These are phyloP conservation scores for Chelonoidis abingdonii DNA, from an alignment of 2,113 vertebrate species.

Conservation along the genomic window DNA sequence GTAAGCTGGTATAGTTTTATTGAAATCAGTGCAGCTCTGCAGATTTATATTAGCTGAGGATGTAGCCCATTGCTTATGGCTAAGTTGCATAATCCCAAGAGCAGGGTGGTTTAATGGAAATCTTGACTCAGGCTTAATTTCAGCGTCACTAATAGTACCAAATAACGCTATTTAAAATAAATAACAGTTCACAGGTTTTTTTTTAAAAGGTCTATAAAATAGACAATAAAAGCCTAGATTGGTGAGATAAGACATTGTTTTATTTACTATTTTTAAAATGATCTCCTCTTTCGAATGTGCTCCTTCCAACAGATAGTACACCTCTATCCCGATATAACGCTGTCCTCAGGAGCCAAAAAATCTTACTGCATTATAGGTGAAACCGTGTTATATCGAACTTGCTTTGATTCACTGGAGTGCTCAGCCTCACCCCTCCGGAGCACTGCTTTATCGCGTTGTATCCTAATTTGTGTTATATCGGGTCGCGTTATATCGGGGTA, in stretches of 20 bases:
- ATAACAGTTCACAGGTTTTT: not conserved
- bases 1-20: not conserved
- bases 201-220: not conserved
- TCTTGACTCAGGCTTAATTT: not conserved
- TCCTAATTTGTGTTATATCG: no score
- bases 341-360: no score
- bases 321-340: no score
- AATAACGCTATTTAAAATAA: not conserved
- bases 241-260: not conserved
- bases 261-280: not conserved
- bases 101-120: not conserved
- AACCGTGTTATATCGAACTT: no score
- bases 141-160: not conserved
- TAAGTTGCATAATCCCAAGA: not conserved
- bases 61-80: not conserved
- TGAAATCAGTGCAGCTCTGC: not conserved
- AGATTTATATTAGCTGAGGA: not conserved
- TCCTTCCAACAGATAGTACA: not conserved
- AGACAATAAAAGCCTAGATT: slow-evolving; percentile 1
- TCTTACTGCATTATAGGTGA: no score
- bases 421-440: no score
- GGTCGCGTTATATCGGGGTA: no score
- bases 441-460: no score
- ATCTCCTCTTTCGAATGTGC: not conserved
- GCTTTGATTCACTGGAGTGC: no score